Conservation (phyloP, 2,113 vertebrate species). For the Eretmochelys imbricata region DNA sequence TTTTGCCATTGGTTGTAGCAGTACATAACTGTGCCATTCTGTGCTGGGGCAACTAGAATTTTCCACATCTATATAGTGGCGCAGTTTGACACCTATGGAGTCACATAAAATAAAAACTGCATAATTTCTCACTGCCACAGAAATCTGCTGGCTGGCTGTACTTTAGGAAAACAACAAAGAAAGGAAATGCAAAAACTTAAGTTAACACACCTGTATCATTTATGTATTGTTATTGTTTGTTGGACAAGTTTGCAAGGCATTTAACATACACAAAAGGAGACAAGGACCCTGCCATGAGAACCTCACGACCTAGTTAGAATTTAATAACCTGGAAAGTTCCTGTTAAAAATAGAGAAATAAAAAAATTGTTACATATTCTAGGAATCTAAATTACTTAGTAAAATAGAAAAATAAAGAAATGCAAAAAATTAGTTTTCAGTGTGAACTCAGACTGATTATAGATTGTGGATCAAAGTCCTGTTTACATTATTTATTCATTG, state of each 20-base stretch:
- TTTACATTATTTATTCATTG: not conserved
- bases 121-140: not conserved
- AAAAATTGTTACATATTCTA: not conserved
- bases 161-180: not conserved
- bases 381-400: not conserved
- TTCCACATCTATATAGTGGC: not conserved
- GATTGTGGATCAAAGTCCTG: not conserved
- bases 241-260: conserved; percentile 15
- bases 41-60: not conserved
- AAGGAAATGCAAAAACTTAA: not conserved
- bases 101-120: rapidly evolving
- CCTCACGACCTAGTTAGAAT: not conserved
- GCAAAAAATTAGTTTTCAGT: not conserved
- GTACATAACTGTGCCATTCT: not conserved
- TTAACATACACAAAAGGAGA: not conserved
- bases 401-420: not conserved
- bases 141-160: not conserved
- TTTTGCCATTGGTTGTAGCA: rapidly evolving
- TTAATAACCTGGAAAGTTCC: not conserved
- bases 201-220: not conserved
- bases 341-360: not conserved
- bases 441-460: not conserved
- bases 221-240: not conserved
- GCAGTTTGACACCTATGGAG: not conserved
- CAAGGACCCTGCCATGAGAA: not conserved